Conservation (phyloP, 2,113 vertebrate species). For the Corythornis cristatus region DNA sequence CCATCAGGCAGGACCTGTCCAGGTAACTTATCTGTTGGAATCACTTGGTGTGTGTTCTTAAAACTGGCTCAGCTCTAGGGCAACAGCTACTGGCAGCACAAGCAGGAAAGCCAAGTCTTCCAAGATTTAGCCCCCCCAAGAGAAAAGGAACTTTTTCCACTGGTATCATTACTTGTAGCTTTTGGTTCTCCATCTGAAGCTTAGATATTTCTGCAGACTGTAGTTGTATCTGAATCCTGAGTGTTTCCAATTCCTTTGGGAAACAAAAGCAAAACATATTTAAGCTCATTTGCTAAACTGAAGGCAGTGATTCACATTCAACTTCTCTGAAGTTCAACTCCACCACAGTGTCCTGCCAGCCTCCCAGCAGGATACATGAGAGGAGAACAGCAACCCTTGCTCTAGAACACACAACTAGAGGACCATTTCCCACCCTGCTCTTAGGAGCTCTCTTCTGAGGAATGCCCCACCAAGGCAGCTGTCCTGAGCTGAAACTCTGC, state of each 20-base stretch:
- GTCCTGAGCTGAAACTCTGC: neutral
- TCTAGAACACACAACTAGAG: rapidly evolving
- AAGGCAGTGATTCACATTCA: neutral
- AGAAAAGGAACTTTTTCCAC: slow-evolving; percentile 57
- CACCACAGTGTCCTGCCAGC: neutral
- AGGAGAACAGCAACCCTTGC: neutral
- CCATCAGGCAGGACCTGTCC: neutral
- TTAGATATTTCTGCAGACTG: slow-evolving; percentile 83
- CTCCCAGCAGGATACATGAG: rapidly evolving
- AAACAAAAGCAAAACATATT: neutral
- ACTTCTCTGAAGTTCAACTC: neutral
- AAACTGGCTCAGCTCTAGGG: neutral
- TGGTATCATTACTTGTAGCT: slow-evolving; percentile 78
- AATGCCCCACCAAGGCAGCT: neutral
- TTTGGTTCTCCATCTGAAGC: slow-evolving; percentile 85
- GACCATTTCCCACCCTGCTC: rapidly evolving
- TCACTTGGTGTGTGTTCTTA: neutral
- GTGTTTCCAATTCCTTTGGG: slow-evolving; percentile 83
- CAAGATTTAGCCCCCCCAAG: neutral
- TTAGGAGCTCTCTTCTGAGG: rapidly evolving
- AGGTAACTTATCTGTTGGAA: rapidly evolving
- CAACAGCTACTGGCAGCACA: neutral
- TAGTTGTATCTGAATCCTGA: slow-evolving; percentile 82
- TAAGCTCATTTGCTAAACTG: neutral
- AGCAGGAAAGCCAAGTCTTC: neutral